Evolutionary conservation across 2,888 invertebrate species (phyloP), one percentile per base, ranked within the genome.

Genomic region (Glaucopsyche alexis): DNA sequence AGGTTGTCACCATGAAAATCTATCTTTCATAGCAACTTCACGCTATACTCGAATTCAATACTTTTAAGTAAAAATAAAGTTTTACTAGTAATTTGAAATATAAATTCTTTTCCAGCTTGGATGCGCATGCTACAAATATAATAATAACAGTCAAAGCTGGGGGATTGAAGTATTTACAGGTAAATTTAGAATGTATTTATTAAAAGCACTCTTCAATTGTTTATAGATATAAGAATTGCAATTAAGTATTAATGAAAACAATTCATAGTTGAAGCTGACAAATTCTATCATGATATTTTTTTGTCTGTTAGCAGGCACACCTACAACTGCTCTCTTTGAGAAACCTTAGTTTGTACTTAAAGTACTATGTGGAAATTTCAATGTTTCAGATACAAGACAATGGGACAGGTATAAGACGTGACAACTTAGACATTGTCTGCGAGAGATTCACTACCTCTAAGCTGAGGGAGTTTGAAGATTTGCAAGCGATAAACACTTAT

Each of bases 381-480:
- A 11, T 73, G 76, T 89, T 65, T 47, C 87, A 98, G 95, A 97
- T 99, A 80, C 97, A 98, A 89, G 99, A 98, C 83, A 97, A 98
- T 94, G 97, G 97, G 0, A 94, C 95, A 7, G 98, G 98, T 1
- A 98, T 98, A 73, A 94, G 97, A 79, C 96, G 95, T 84, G 97
- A 98, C 65, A 99, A n/a, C n/a, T n/a, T 99, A 84, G 95, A 94
- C 13, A 98, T 99, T 79, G 97, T 99, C 0, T 99, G 99, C 85
- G 98, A 99, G 87, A 94, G 99, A 76, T 99, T 99, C 83, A 99
- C 99, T 0, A 99, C 99, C 0, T 99, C 99, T 29, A 99, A 99
- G 87, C 90, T 99, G 29, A 90, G 94, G 69, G 95, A 95, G 79
- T 99, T 98, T 89, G 98, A 98, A 80, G 99, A 99, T 89, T 91